Conservation (phyloP, 2,113 vertebrate genomes). For the Sceloporus undulatus region DNA sequence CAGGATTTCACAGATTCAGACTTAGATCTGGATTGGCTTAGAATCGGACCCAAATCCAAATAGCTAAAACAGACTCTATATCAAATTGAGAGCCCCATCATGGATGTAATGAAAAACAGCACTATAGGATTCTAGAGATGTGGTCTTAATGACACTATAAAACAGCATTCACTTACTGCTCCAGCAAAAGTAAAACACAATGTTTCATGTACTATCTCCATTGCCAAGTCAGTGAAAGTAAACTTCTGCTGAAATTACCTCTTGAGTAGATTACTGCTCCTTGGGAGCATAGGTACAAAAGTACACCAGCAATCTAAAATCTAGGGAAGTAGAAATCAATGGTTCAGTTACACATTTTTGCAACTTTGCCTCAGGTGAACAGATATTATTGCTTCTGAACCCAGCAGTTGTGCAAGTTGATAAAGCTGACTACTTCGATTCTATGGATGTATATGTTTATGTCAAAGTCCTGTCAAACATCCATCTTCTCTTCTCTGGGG, state of each 20-base stretch:
- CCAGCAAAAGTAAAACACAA: neutral
- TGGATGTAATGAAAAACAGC: neutral
- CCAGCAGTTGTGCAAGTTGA: neutral
- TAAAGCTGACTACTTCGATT: conserved; percentile 7
- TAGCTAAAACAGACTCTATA: too few relatives aligned
- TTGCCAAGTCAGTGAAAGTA: too few relatives aligned
- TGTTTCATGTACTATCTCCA: neutral
- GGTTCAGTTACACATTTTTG: neutral
- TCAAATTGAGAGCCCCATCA: too few relatives aligned
- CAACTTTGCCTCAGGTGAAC: conserved; percentile 5
- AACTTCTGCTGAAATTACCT: neutral
- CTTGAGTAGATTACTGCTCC: neutral
- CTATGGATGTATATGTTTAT: neutral
- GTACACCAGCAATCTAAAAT: neutral
- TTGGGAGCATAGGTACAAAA: neutral
- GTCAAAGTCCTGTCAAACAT: conserved; percentile 21
- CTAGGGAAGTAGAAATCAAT: neutral
- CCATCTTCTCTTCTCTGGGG: conserved; percentile 16
- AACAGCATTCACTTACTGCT: neutral
- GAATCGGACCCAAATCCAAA: too few relatives aligned
- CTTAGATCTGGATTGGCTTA: too few relatives aligned
- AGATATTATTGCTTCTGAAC: conserved; percentile 17
- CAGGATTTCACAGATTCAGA: too few relatives aligned
- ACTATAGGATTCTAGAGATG: too few relatives aligned
- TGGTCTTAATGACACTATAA: neutral